phyloP scores from a whole-genome alignment of 2,888 invertebrate genomes.

The Epistrophe grossulariae region DNA sequence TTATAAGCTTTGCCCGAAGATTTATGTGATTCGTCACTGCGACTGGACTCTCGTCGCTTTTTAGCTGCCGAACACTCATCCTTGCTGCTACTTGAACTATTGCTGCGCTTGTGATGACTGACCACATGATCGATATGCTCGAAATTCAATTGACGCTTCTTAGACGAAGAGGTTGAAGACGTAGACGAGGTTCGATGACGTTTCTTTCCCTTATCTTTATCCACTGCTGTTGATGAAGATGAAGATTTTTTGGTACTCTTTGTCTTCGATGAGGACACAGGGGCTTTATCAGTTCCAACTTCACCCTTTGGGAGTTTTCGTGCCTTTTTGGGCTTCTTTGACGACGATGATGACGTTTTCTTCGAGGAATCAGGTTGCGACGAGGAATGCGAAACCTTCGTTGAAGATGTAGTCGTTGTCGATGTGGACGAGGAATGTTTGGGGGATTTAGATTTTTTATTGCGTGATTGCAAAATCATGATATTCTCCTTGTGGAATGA shows the following conservation, averaged over 20 bases:
- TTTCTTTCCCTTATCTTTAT: constrained; percentile 84
- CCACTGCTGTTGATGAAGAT: constrained; percentile 41
- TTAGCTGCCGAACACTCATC: constrained; percentile 68
- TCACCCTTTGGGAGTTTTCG: constrained; percentile 54
- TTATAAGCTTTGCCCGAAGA: constrained; percentile 44
- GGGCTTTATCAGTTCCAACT: constrained; percentile 12
- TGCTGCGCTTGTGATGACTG: constrained; percentile 65
- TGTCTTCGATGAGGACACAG: constrained; percentile 51
- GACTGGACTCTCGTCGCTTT: constrained; percentile 79
- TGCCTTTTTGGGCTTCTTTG: constrained; percentile 64
- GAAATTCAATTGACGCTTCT: constrained; percentile 84
- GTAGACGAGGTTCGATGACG: constrained; percentile 75
- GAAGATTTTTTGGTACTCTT: constrained; percentile 70
- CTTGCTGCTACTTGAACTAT: constrained; percentile 58
- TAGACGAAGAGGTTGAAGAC: constrained; percentile 76
- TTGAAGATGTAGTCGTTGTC: constrained; percentile 48
- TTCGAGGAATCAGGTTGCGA: constrained; percentile 40
- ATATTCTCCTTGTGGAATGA: constrained; percentile 88
- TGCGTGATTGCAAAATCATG: constrained; percentile 86
- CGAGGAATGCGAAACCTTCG: constrained; percentile 76
- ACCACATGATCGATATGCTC: constrained; percentile 83
- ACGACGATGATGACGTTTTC: constrained; percentile 43
- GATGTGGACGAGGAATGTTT: constrained; percentile 64
- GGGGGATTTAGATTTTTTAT: constrained; percentile 84
- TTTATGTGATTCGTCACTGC: constrained; percentile 73